Evolutionary conservation across 2,888 invertebrate species (phyloP).

Genomic region (Cistogaster globosa): DNA sequence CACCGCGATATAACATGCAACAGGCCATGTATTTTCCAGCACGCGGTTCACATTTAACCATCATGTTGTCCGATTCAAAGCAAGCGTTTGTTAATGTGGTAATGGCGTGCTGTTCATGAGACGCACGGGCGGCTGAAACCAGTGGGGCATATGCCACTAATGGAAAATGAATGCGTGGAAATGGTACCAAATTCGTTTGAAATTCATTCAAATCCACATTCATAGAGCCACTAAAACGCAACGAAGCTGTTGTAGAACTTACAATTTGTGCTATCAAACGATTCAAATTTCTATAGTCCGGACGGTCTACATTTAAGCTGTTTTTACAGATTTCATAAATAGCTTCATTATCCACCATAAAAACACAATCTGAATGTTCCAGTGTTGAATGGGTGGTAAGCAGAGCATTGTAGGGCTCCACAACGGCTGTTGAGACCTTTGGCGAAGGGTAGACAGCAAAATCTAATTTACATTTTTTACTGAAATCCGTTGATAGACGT

Average conservation of each 20-base stretch:
- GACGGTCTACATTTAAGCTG: conserved; percentile 90
- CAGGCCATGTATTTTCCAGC: conserved; percentile 95
- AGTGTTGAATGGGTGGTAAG: conserved; percentile 95
- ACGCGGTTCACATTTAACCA: conserved; percentile 94
- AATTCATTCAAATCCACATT: conserved; percentile 95
- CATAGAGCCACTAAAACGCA: conserved; percentile 93
- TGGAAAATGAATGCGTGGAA: conserved; percentile 91
- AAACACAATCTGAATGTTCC: conserved; percentile 93
- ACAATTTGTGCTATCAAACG: conserved; percentile 90
- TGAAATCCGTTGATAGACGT: conserved; percentile 91
- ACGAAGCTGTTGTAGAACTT: conserved; percentile 93
- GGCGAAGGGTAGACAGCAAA: conserved; percentile 97
- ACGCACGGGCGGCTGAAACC: conserved; percentile 77
- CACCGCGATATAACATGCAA: conserved; percentile 93
- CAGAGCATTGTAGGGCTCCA: conserved; percentile 96
- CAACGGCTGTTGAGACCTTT: conserved; percentile 95
- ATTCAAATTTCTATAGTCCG: conserved; percentile 88
- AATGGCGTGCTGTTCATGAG: conserved; percentile 81
- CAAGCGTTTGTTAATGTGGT: conserved; percentile 93
- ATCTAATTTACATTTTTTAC: conserved; percentile 94
- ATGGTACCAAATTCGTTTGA: conserved; percentile 95
- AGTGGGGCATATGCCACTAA: conserved; percentile 81
- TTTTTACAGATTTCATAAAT: conserved; percentile 95
- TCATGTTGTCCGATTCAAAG: conserved; percentile 94
- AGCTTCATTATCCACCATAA: conserved; percentile 98